phyloP scores from a whole-genome alignment of 2,888 invertebrate species.

The Watsonalla cultraria region DNA sequence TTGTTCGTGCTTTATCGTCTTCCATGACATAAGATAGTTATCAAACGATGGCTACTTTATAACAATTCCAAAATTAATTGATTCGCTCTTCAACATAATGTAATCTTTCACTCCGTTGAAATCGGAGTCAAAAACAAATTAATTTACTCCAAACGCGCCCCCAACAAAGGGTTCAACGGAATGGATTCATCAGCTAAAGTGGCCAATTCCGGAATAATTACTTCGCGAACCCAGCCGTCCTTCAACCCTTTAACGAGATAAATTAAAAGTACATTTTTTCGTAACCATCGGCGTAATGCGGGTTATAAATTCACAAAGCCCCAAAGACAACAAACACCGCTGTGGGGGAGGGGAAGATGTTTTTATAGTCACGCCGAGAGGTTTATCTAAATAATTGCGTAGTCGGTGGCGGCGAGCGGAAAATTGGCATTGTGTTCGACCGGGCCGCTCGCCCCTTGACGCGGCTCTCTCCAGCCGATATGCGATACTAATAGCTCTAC shows the following conservation, averaged over 20 bases:
- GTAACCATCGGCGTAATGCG: constrained; percentile 70
- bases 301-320: constrained; percentile 75
- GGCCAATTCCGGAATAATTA: constrained; percentile 78
- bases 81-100: constrained; percentile 52
- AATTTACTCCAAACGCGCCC: constrained; percentile 66
- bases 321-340: constrained; percentile 74
- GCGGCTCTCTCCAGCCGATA: constrained; percentile 20
- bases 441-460: constrained; percentile 15
- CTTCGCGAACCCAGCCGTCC: constrained; percentile 73
- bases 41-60: constrained; percentile 5
- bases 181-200: constrained; percentile 77
- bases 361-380: constrained; percentile 77
- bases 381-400: constrained; percentile 79
- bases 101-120: constrained; percentile 66
- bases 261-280: constrained; percentile 79
- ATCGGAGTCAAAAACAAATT: constrained; percentile 65
- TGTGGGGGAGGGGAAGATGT: constrained; percentile 70
- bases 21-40: not conserved
- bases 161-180: constrained; percentile 59
- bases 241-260: constrained; percentile 79
- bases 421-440: constrained; percentile 69
- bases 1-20: not conserved
- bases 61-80: constrained; percentile 28
- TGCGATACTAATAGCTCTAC: constrained; percentile 14
- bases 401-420: constrained; percentile 76